phyloP scores from a whole-genome alignment of 37 sponge, comb jelly and placozoan genomes.

The Aphrocallistes beatrix region DNA sequence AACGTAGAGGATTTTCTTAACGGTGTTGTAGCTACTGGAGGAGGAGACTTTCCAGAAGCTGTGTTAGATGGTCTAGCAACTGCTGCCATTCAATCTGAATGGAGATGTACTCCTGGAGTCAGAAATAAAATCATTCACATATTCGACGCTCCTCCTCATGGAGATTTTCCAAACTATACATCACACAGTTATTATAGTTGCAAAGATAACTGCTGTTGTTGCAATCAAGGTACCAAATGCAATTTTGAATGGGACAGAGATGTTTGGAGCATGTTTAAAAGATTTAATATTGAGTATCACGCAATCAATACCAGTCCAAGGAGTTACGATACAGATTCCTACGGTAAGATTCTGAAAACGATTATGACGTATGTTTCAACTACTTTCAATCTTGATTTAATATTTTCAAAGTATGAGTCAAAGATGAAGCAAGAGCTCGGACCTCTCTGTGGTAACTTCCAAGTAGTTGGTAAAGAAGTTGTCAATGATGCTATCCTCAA shows the following conservation, averaged over 20 bases:
- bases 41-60: constrained; percentile 1
- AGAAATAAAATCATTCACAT: background rate
- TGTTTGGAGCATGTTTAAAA: background rate
- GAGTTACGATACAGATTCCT: no score
- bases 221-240: no score
- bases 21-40: background rate
- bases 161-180: background rate
- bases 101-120: background rate
- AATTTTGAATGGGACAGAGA: background rate
- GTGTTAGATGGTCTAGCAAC: background rate
- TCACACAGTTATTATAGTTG: background rate
- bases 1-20: background rate
- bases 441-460: no score
- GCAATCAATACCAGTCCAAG: background rate
- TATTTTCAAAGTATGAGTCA: no score
- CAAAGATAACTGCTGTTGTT: background rate
- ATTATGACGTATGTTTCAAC: no score
- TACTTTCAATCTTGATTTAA: no score
- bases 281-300: background rate
- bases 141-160: constrained; percentile 8
- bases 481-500: no score
- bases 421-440: no score
- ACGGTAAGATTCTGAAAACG: no score
- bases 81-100: background rate
- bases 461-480: no score